Percentiles rank a stretch among this genome's conserved stretches.
These are phyloP conservation scores for Romanogobio albipinnatus DNA, from an alignment of 2,113 vertebrate species.

Conservation along the genomic window DNA sequence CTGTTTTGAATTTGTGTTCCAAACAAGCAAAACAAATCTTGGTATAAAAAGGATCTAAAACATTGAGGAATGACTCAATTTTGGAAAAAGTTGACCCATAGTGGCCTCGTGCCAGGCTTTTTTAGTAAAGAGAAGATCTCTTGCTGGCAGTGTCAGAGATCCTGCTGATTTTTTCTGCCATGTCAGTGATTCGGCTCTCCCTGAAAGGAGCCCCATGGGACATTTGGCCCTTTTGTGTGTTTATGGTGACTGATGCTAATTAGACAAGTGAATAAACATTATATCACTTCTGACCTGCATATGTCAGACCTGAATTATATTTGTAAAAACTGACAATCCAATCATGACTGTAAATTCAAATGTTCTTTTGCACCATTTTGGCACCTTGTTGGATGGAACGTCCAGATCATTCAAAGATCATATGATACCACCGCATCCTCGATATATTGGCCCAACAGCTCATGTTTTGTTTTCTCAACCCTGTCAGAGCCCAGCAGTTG, in stretches of 20 bases:
- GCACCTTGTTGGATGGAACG: neutral
- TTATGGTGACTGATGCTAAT: constrained; percentile 64
- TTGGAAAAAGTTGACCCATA: constrained; percentile 1
- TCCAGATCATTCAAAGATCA: neutral
- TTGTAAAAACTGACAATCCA: constrained; percentile 53
- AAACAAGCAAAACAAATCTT: neutral
- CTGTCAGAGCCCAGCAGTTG: constrained; percentile 21
- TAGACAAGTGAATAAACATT: constrained; percentile 61
- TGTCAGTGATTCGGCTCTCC: constrained; percentile 54
- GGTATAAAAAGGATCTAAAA: too few relatives aligned
- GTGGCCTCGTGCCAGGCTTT: constrained; percentile 2
- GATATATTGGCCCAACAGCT: neutral
- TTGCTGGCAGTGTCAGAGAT: constrained; percentile 49
- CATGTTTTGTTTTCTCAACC: constrained; percentile 11
- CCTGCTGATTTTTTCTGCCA: constrained; percentile 45
- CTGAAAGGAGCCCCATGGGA: constrained; percentile 48
- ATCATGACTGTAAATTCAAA: constrained; percentile 43
- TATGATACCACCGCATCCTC: constrained; percentile 9
- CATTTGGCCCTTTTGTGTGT: constrained; percentile 57
- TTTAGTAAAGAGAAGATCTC: constrained; percentile 37
- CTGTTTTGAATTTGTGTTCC: neutral
- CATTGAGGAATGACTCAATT: neutral
- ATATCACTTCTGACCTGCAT: constrained; percentile 40
- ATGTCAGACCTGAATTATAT: constrained; percentile 53
- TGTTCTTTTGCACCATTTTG: neutral